Percentiles rank a stretch among this genome's conserved stretches.
phyloP scores from a whole-genome alignment of 2,888 invertebrate species.

The Euzophera pinguis region DNA sequence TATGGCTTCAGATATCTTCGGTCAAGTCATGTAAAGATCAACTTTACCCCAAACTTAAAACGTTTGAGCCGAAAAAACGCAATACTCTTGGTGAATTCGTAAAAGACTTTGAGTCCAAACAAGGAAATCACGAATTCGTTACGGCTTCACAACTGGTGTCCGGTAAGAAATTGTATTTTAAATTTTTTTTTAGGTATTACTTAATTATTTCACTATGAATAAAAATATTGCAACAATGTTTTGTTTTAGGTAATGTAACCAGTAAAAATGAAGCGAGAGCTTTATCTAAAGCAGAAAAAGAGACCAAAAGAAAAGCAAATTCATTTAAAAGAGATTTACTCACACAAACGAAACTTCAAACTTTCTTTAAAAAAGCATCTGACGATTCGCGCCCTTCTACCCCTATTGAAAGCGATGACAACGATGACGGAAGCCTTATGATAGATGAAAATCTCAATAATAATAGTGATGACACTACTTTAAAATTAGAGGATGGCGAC shows the following conservation, averaged over 20 bases:
- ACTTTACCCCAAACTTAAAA: constrained; percentile 76
- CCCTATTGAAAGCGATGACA: constrained; percentile 42
- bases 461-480: constrained; percentile 37
- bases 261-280: constrained; percentile 37
- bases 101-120: constrained; percentile 70
- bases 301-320: constrained; percentile 65
- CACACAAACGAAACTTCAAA: constrained; percentile 70
- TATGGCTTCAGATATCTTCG: constrained; percentile 78
- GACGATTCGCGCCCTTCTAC: constrained; percentile 36
- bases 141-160: constrained; percentile 58
- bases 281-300: constrained; percentile 68
- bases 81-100: constrained; percentile 68
- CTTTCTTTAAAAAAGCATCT: constrained; percentile 58
- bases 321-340: constrained; percentile 71
- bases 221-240: not conserved
- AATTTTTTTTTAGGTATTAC: too few relatives aligned
- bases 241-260: constrained; percentile 35
- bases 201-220: not conserved
- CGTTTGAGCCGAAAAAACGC: constrained; percentile 75
- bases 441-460: constrained; percentile 49
- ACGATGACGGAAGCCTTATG: constrained; percentile 48
- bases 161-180: constrained; percentile 30
- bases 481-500: constrained; percentile 36
- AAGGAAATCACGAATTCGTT: constrained; percentile 46
- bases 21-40: constrained; percentile 78